Base-by-base conservation (phyloP, 2,888 invertebrate genomes). In the Lottia scabra region DNA sequence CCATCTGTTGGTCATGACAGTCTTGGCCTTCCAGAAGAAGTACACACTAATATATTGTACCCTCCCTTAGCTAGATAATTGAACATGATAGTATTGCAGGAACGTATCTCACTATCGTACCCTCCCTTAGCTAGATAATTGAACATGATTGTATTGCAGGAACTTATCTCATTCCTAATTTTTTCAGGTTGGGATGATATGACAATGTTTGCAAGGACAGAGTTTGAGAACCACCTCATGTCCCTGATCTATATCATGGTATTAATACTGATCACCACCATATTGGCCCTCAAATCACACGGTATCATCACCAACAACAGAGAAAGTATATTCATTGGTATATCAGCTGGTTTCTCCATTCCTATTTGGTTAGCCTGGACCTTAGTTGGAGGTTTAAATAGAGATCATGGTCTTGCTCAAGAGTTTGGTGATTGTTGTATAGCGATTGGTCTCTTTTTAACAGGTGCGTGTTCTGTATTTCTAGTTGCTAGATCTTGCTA, bases 271-370 rank as follows among this genome's bases (percentile, higher is more conserved):
- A 94, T 96, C 84, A 96, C 96, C 72, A 94, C 95, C 75, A 93
- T 95, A 71, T 91, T 97, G 82, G 95, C 96, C 69, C 92, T 96
- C 78, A 82, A 78, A 64, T 95, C 96, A 69, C 88, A 90, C 67
- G 95, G 95, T 68, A 96, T 97, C 76, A 93, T 96, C 72, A 97
- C 97, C 90, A 97, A 97, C 91, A 96, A 96, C 89, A 92, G 97
- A 68, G 97, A 97, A 90, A 95, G 97, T 65, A 94, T 95, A 46
- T 97, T 96, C 90, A 96, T 97, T 83, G 96, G 96, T 16, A 92
- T 96, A 80, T 95, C 96, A 26, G 94, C 95, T 66, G 95, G 95
- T 63, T 94, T 95, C 74, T 93, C 94, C 78, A 94, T 97, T 76
- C 95, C 96, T 68, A 93, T 96, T 67, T 88, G 87, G 87, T 68